A percentile compares a stretch with the other conserved stretches of the same genome.
phyloP scores from a whole-genome alignment of 2,888 invertebrate genomes.

The Drosophila quinaria region DNA sequence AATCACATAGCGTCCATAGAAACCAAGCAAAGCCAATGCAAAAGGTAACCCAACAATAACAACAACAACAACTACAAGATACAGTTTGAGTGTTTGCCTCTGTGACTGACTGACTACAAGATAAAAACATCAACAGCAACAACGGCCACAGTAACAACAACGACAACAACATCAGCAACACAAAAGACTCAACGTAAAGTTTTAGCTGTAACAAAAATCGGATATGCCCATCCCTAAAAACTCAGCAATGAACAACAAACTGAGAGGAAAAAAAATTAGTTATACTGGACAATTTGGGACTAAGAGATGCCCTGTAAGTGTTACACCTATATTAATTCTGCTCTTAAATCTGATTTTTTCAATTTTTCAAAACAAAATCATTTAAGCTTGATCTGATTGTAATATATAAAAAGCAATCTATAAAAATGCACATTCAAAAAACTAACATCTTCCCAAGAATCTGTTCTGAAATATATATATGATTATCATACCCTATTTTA shows the following conservation, averaged over 20 bases:
- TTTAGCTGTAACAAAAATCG: slow-evolving; percentile 80
- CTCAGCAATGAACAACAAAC: slow-evolving; percentile 42
- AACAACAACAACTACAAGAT: slow-evolving; percentile 42
- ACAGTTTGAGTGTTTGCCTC: slow-evolving; percentile 56
- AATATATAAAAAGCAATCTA: neutral
- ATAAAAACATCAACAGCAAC: slow-evolving; percentile 82
- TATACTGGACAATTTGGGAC: slow-evolving; percentile 14
- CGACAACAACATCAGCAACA: slow-evolving; percentile 39
- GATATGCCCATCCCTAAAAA: slow-evolving; percentile 84
- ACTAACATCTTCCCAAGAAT: too few species aligned
- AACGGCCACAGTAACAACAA: slow-evolving; percentile 59
- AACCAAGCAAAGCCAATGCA: slow-evolving; percentile 69
- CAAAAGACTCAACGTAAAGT: slow-evolving; percentile 59
- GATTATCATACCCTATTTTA: neutral
- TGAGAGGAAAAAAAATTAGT: slow-evolving; percentile 24
- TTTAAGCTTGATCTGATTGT: neutral
- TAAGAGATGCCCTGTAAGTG: slow-evolving; percentile 13
- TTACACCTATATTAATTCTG: neutral
- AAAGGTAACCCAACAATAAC: slow-evolving; percentile 61
- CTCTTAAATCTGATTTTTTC: neutral
- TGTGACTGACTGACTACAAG: slow-evolving; percentile 79
- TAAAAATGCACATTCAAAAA: too few species aligned
- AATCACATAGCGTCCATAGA: slow-evolving; percentile 73
- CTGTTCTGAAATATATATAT: neutral
- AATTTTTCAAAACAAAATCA: neutral